A percentile compares a stretch with the other conserved stretches of the same genome.
Evolutionary conservation across 92 coral and sea anemone species (phyloP).

Genomic region (Zoanthus gigantus): DNA sequence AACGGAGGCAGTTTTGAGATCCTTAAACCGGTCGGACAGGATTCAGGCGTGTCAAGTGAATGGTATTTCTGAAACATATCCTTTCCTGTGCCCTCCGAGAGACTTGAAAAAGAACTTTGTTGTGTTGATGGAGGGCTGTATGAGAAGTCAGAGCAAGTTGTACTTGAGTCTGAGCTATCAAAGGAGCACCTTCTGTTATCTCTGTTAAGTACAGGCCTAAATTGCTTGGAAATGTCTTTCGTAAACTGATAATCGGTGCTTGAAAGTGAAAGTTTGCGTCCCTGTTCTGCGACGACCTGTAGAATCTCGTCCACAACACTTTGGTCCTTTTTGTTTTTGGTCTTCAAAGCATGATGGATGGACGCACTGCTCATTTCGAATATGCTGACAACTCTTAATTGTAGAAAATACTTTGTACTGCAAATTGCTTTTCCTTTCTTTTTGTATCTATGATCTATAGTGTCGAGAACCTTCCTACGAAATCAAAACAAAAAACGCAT

Average conservation of each 20-base stretch:
- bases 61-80: slow-evolving; percentile 42
- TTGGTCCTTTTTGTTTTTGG: slow-evolving; percentile 70
- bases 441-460: neutral
- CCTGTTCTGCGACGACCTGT: slow-evolving; percentile 86
- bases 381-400: neutral
- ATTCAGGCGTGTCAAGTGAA: slow-evolving; percentile 1
- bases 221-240: slow-evolving; percentile 62
- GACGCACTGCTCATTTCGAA: slow-evolving; percentile 25
- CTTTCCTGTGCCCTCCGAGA: slow-evolving; percentile 58
- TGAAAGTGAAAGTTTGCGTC: slow-evolving; percentile 75
- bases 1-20: slow-evolving; percentile 46
- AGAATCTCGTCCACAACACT: slow-evolving; percentile 81
- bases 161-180: slow-evolving; percentile 69
- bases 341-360: slow-evolving; percentile 41
- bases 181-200: slow-evolving; percentile 53
- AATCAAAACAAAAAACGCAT: neutral
- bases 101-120: slow-evolving; percentile 53
- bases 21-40: slow-evolving; percentile 1
- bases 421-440: neutral
- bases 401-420: neutral
- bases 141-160: slow-evolving; percentile 63
- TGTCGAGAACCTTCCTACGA: neutral
- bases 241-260: slow-evolving; percentile 80
- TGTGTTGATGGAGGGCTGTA: slow-evolving; percentile 76
- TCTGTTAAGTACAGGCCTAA: slow-evolving; percentile 58